A percentile compares a stretch with the other conserved stretches of the same genome.
These are phyloP conservation scores for Mustela erminea DNA, from an alignment of 2,797 vertebrate genomes.

Conservation along the genomic window DNA sequence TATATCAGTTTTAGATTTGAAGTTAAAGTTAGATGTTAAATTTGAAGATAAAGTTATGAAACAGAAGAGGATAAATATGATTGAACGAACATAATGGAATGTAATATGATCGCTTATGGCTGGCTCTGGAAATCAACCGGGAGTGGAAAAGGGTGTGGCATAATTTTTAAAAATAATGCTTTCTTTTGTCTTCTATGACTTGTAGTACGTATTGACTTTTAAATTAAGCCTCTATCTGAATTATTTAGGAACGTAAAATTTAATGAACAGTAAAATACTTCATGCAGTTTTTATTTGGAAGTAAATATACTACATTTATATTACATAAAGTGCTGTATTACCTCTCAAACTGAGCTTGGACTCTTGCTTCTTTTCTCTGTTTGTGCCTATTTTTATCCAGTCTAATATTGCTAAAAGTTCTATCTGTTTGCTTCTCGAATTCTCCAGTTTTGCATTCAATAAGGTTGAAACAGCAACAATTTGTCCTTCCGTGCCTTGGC, in stretches of 20 bases:
- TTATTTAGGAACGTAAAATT: neutral
- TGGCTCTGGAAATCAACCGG: neutral
- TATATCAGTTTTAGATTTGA: neutral
- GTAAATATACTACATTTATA: neutral
- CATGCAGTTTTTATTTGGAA: neutral
- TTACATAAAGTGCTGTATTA: neutral
- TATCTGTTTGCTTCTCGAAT: conserved; percentile 14
- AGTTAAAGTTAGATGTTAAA: neutral
- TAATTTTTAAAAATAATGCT: neutral
- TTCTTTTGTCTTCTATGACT: neutral
- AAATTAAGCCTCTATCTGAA: neutral
- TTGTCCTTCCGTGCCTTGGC: rapidly evolving
- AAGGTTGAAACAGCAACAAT: neutral
- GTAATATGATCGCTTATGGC: neutral
- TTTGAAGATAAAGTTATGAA: neutral
- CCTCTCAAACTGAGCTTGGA: neutral
- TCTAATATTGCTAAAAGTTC: neutral
- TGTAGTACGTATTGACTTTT: neutral
- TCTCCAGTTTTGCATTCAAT: neutral
- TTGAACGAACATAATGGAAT: neutral
- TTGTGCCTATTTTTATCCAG: neutral
- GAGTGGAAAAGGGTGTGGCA: neutral
- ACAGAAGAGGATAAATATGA: neutral
- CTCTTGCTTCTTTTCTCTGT: neutral
- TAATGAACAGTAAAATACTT: neutral